Conservation (phyloP, 2,888 invertebrate species). For the Terebella lapidaria region DNA sequence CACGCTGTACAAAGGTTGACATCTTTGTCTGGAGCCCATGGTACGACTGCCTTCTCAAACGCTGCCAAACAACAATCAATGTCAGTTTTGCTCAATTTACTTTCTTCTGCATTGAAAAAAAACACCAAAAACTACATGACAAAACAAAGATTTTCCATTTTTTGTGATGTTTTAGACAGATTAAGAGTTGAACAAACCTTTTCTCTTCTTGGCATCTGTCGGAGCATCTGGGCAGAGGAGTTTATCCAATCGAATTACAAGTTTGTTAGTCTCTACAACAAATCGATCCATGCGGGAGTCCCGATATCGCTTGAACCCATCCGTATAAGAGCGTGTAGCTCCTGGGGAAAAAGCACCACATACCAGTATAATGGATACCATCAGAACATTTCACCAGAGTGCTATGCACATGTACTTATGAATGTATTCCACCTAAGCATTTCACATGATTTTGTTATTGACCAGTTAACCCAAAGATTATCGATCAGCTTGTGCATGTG, state of each 20-base stretch:
- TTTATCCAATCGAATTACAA: constrained; percentile 88
- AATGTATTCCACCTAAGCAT: too few relatives aligned
- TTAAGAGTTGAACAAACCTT: too few relatives aligned
- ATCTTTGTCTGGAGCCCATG: constrained; percentile 88
- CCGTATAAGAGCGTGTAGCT: constrained; percentile 64
- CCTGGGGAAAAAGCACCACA: constrained; percentile 52
- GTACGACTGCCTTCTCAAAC: constrained; percentile 68
- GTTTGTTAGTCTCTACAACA: constrained; percentile 90
- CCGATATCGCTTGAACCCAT: constrained; percentile 68
- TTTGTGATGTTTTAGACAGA: too few relatives aligned
- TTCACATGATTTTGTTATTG: too few relatives aligned
- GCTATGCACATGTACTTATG: too few relatives aligned
- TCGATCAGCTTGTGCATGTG: background rate
- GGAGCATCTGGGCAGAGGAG: constrained; percentile 73
- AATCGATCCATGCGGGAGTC: constrained; percentile 76
- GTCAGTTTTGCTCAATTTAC: too few relatives aligned
- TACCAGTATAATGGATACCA: background rate
- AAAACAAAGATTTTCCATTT: too few relatives aligned
- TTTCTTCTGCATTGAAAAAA: too few relatives aligned
- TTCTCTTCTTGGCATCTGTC: constrained; percentile 50
- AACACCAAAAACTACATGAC: too few relatives aligned
- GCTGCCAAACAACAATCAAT: constrained; percentile 52
- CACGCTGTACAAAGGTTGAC: constrained; percentile 88
- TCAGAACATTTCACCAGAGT: background rate
- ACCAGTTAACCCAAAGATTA: too few relatives aligned